phyloP scores from a whole-genome alignment of 2,797 vertebrate genomes.

The Rhynchotus rufescens region DNA sequence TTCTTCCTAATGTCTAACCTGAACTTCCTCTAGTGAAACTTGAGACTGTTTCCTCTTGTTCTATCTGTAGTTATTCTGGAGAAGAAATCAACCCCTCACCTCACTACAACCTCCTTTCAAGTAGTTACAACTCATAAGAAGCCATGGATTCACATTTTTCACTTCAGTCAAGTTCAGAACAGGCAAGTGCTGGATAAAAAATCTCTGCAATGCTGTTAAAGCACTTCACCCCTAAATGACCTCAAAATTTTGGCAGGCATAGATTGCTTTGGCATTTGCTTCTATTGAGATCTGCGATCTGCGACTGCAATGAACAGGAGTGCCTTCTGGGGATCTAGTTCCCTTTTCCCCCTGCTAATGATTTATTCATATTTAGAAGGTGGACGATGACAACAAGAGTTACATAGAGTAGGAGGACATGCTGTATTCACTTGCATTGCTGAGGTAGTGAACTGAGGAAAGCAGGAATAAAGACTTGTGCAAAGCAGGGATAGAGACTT shows the following conservation, averaged over 20 bases:
- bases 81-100: too few relatives aligned
- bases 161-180: background rate
- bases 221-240: background rate
- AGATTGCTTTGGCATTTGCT: background rate
- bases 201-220: background rate
- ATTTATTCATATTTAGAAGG: background rate
- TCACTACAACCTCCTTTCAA: too few relatives aligned
- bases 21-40: too few relatives aligned
- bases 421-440: background rate
- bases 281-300: background rate
- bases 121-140: background rate
- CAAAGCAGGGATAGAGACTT: background rate
- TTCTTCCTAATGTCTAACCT: too few relatives aligned
- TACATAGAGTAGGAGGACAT: background rate
- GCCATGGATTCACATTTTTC: background rate
- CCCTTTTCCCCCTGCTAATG: background rate
- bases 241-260: background rate
- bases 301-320: fast-evolving
- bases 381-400: background rate
- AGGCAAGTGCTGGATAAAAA: background rate
- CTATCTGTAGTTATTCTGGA: too few relatives aligned
- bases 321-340: background rate
- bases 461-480: background rate
- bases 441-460: background rate
- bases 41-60: too few relatives aligned